Base-by-base conservation (phyloP, 35 echinoderm and acorn worm genomes). In the Lytechinus pictus region DNA sequence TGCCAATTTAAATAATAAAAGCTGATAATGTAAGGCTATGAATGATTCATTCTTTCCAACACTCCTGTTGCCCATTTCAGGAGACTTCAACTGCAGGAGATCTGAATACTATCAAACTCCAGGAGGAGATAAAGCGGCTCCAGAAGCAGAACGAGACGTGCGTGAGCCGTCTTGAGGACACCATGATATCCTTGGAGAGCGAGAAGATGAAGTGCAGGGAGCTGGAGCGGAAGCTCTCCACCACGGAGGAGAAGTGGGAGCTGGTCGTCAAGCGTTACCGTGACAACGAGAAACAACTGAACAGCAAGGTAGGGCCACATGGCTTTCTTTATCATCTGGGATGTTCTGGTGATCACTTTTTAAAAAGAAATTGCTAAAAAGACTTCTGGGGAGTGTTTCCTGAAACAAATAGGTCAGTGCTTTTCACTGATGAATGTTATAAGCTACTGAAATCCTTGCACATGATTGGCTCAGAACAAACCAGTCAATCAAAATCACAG, bases 201-300 rank as follows among this genome's bases (percentile, higher is more conserved):
- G 97, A 99, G 94, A 96, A 94, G 72, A 86, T 94, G 90, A 98
- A 98, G 91, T 98, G 96, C 92, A 92, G 95, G 24, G 96, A 97
- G 12, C 94, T 99, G 12, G 97, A 97, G 71, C 8, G 71, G 27
- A 97, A 86, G 53, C 57, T 99, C 86, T 96, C 61, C 9, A 95
- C 95, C 21, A 99, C 97, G 33, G 98, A 97, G 92, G 96, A 95
- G 94, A 97, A 97, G 92, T 97, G 97, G 97, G 97, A 96, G 91
- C 94, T 91, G 86, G 94, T 97, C 10, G 94, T 98, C 16, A 93
- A 95, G n/a, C 91, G 95, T 53, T 98, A 95, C 54, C 95, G 97
- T 55, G 27, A 92, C 14, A 96, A 97, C 19, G 98, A 99, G 92
- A 94, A 95, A 52, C 96, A 99, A 14, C 89, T 99, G 14, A 95